A percentile compares a stretch with the other conserved stretches of the same genome.
Evolutionary conservation across 2,797 vertebrate genomes (phyloP).

Genomic region (Hydrocynus forskahlii): DNA sequence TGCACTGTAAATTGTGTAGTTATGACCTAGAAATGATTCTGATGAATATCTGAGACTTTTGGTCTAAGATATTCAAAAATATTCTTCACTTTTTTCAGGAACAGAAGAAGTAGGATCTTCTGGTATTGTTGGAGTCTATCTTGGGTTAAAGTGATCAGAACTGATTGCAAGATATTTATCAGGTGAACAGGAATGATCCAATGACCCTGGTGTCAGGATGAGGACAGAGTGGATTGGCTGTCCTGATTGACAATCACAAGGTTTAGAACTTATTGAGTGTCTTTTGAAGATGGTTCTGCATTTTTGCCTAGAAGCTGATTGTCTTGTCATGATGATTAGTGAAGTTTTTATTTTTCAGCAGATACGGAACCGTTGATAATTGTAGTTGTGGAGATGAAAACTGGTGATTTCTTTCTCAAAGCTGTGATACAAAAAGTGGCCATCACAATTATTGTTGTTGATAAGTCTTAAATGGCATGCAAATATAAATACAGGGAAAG

Average conservation of each 20-base stretch:
- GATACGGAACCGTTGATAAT: neutral
- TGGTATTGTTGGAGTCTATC: neutral
- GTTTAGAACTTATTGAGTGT: conserved; percentile 14
- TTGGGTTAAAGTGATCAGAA: neutral
- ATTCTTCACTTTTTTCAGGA: neutral
- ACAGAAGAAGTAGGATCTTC: neutral
- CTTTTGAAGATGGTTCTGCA: neutral
- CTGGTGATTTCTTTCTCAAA: neutral
- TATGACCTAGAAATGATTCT: no score
- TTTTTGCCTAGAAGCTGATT: neutral
- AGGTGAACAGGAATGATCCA: neutral
- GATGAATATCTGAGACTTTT: no score
- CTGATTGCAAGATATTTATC: neutral
- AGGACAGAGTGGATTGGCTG: neutral
- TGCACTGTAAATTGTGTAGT: neutral
- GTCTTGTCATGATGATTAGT: neutral
- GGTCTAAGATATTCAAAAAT: no score
- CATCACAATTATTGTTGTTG: neutral
- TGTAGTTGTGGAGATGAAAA: neutral
- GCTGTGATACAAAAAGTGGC: neutral
- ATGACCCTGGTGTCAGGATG: neutral
- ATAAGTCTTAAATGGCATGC: neutral
- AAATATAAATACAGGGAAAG: neutral
- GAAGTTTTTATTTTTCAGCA: neutral
- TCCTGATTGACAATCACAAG: conserved; percentile 13